Conservation (phyloP, 2,113 vertebrate genomes). For the Antennarius striatus region DNA sequence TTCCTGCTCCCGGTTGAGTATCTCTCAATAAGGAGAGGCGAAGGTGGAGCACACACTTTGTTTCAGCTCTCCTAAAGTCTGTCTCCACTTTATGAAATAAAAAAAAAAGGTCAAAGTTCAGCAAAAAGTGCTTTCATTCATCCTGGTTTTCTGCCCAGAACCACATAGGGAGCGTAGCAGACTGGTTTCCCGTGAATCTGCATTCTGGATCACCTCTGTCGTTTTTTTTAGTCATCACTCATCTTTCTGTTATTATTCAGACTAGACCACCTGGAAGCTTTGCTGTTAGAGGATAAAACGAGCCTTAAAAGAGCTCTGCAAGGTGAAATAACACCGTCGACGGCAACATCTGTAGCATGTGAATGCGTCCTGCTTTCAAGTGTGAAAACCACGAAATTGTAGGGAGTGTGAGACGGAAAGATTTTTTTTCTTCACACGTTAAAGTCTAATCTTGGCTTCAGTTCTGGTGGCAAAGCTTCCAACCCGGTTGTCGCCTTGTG, state of each 20-base stretch:
- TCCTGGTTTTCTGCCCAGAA: slow-evolving; percentile 19
- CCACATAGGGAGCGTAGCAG: slow-evolving; percentile 12
- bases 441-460: slow-evolving; percentile 1
- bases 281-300: slow-evolving; percentile 26
- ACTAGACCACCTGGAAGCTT: slow-evolving; percentile 37
- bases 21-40: background rate
- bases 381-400: background rate
- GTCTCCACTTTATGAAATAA: no score
- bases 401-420: background rate
- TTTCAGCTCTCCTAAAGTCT: no score
- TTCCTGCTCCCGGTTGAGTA: slow-evolving; percentile 26
- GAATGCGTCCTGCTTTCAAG: slow-evolving; percentile 9
- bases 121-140: slow-evolving; percentile 22
- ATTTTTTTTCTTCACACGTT: background rate
- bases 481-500: background rate
- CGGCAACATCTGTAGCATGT: slow-evolving; percentile 1
- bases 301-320: slow-evolving; percentile 13
- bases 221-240: slow-evolving; percentile 7
- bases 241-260: slow-evolving; percentile 26
- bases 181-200: background rate
- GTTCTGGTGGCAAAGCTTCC: background rate
- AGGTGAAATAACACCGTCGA: slow-evolving; percentile 26
- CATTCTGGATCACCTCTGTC: slow-evolving; percentile 5
- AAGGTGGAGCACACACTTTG: no score
- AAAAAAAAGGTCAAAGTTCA: no score